Percentiles rank a stretch among this genome's conserved stretches.
These are phyloP conservation scores for Festucalex cinctus DNA, from an alignment of 2,113 vertebrate species.

Conservation along the genomic window DNA sequence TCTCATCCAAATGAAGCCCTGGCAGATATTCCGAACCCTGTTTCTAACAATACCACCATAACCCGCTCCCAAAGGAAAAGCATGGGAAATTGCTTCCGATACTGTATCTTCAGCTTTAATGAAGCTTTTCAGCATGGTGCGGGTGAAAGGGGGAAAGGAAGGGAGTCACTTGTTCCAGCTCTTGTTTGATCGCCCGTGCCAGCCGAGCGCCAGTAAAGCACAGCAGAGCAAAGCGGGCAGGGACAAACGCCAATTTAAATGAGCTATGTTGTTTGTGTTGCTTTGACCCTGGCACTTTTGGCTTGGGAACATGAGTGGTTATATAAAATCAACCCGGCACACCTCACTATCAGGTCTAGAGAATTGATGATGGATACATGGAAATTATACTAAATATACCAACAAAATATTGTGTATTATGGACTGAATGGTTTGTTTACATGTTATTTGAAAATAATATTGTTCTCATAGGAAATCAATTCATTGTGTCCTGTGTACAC, in stretches of 20 bases:
- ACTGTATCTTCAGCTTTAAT: constrained; percentile 65
- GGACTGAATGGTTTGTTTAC: too few relatives aligned
- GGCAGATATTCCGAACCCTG: constrained; percentile 45
- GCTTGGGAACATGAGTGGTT: background rate
- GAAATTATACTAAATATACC: background rate
- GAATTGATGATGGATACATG: background rate
- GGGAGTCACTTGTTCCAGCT: constrained; percentile 35
- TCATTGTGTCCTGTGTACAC: background rate
- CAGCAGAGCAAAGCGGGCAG: constrained; percentile 20
- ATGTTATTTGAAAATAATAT: too few relatives aligned
- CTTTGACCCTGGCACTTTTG: background rate
- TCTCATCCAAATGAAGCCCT: constrained; percentile 55
- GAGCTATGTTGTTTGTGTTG: constrained; percentile 24
- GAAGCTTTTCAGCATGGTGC: constrained; percentile 57
- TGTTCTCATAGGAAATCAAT: background rate
- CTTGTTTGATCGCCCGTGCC: constrained; percentile 56
- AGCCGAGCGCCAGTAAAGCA: constrained; percentile 28
- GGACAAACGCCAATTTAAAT: constrained; percentile 44
- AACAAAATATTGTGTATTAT: background rate
- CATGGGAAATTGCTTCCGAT: constrained; percentile 68
- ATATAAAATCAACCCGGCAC: background rate
- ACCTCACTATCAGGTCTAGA: background rate
- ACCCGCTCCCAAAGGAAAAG: constrained; percentile 28
- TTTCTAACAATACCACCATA: constrained; percentile 52
- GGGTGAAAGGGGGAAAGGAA: constrained; percentile 20